phyloP scores from a whole-genome alignment of 2,797 vertebrate species.

The Rhabdophis nuchalis region DNA sequence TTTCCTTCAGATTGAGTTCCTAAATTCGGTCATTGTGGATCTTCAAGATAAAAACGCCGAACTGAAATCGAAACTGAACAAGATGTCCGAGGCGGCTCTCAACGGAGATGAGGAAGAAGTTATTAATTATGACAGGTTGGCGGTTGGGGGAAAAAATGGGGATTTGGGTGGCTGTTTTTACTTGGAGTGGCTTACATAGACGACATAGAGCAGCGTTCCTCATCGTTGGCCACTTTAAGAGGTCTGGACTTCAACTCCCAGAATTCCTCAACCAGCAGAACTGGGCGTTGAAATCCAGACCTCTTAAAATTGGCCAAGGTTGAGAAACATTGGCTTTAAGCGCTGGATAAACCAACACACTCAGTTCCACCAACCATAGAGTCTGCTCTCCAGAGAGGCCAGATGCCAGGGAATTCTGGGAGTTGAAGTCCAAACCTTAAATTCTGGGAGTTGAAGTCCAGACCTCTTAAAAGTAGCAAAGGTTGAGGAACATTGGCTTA shows the following conservation, averaged over 20 bases:
- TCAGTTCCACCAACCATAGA: too few relatives aligned
- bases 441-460: too few relatives aligned
- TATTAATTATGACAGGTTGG: conserved; percentile 81
- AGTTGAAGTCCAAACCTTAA: not conserved
- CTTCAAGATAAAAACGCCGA: conserved; percentile 93
- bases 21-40: conserved; percentile 95
- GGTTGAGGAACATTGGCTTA: not conserved
- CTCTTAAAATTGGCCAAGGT: not conserved
- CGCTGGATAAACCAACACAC: not conserved
- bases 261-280: too few relatives aligned
- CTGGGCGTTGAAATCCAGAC: not conserved
- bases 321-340: not conserved
- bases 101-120: conserved; percentile 83
- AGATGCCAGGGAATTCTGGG: too few relatives aligned
- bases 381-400: too few relatives aligned
- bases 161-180: not conserved
- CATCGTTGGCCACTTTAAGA: too few relatives aligned
- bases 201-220: not conserved
- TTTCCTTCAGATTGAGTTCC: conserved; percentile 86
- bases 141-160: not conserved
- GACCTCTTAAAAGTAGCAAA: too few relatives aligned
- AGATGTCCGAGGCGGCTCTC: conserved; percentile 88
- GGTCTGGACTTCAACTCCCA: too few relatives aligned
- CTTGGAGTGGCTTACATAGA: not conserved
- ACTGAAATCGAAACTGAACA: conserved; percentile 89